These are phyloP conservation scores for Phycodurus eques DNA, from an alignment of 2,113 vertebrate species.

Conservation along the genomic window DNA sequence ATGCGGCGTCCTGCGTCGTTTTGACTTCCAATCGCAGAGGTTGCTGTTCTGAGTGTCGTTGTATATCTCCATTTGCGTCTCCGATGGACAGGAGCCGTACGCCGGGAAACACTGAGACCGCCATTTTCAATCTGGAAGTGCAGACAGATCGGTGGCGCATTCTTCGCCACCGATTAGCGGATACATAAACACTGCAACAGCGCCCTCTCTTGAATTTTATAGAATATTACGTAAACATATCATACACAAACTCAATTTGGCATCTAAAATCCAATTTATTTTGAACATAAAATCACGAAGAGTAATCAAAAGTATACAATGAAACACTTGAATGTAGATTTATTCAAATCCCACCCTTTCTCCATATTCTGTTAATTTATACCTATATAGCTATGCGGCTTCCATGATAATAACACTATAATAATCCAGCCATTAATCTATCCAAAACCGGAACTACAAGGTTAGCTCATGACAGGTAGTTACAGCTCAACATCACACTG, in stretches of 20 bases:
- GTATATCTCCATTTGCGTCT: slow-evolving; percentile 93
- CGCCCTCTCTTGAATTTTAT: background rate
- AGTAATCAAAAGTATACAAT: too few relatives aligned
- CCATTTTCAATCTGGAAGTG: slow-evolving; percentile 68
- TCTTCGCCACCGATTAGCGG: background rate
- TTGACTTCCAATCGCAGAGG: slow-evolving; percentile 86
- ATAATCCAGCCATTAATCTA: too few relatives aligned
- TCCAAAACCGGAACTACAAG: too few relatives aligned
- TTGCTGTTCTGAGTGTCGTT: slow-evolving; percentile 91
- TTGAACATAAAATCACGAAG: too few relatives aligned
- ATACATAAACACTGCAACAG: background rate
- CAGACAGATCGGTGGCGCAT: background rate
- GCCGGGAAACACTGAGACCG: slow-evolving; percentile 89
- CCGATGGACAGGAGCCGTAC: slow-evolving; percentile 93
- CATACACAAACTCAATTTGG: background rate
- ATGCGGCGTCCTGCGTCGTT: slow-evolving; percentile 82
- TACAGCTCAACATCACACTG: too few relatives aligned
- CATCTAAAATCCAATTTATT: too few relatives aligned
- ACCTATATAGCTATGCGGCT: too few relatives aligned
- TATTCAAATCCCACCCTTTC: too few relatives aligned
- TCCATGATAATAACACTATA: too few relatives aligned
- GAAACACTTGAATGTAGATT: too few relatives aligned
- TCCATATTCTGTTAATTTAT: too few relatives aligned
- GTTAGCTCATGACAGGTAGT: too few relatives aligned
- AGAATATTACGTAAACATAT: background rate